Conservation (phyloP, 2,113 vertebrate species). For the Brachyhypopomus gauderio region DNA sequence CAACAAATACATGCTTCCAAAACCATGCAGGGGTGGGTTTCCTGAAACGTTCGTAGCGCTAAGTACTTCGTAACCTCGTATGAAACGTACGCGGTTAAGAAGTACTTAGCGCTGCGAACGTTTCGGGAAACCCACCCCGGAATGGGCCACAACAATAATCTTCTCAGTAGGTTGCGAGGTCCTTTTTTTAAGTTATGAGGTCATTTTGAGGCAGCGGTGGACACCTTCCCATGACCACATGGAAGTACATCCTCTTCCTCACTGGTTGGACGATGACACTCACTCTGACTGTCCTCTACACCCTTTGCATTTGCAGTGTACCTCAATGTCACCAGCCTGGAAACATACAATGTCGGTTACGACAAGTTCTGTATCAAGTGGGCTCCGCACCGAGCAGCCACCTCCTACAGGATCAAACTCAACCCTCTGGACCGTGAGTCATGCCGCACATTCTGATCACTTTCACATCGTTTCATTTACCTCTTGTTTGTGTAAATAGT, state of each 20-base stretch:
- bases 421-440: conserved; percentile 84
- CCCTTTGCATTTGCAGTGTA: conserved; percentile 78
- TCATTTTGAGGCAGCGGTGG: neutral
- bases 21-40: no score
- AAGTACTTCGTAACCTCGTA: no score
- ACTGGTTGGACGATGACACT: neutral
- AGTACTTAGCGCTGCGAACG: no score
- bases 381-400: conserved; percentile 86
- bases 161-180: neutral
- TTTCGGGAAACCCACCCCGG: no score
- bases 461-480: conserved; percentile 23
- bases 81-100: no score
- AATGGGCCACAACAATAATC: neutral
- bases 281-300: neutral
- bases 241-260: neutral
- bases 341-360: conserved; percentile 82
- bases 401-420: conserved; percentile 92
- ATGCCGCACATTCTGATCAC: neutral
- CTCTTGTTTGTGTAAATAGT: conserved; percentile 38
- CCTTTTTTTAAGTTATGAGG: no score
- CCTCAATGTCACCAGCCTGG: conserved; percentile 91
- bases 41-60: no score
- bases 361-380: conserved; percentile 91
- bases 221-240: neutral
- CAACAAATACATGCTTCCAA: no score